phyloP scores from a whole-genome alignment of 2,797 vertebrate species.

The Columba guinea region DNA sequence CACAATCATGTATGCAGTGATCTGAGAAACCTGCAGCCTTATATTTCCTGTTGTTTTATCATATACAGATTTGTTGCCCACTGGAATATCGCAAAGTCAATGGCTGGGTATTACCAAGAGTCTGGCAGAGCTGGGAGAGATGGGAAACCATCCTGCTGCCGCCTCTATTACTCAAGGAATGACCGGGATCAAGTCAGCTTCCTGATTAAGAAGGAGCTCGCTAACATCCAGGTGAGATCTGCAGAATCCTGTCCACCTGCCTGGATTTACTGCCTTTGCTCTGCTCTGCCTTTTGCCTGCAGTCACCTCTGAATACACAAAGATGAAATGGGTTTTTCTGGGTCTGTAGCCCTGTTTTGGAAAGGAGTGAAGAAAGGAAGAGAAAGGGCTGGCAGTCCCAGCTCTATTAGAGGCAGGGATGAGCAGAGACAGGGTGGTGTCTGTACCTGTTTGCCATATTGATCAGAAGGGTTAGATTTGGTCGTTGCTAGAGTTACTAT shows the following conservation, averaged over 20 bases:
- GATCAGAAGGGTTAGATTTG: neutral
- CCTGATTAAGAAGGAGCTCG: slow-evolving; percentile 90
- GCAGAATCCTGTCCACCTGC: neutral
- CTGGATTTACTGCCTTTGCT: neutral
- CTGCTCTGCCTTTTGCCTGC: neutral
- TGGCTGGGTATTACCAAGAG: slow-evolving; percentile 98
- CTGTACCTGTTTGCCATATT: neutral
- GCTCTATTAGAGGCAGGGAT: neutral
- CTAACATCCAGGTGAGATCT: slow-evolving; percentile 82
- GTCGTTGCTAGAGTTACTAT: neutral
- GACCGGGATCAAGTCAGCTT: slow-evolving; percentile 91
- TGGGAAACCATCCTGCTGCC: slow-evolving; percentile 88
- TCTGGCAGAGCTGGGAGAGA: slow-evolving; percentile 96
- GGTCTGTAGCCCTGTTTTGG: neutral
- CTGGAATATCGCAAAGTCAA: slow-evolving; percentile 98
- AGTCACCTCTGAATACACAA: neutral
- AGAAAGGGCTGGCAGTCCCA: neutral
- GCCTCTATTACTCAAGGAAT: slow-evolving; percentile 90
- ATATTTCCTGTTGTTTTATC: neutral
- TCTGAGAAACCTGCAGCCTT: neutral
- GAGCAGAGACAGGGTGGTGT: neutral
- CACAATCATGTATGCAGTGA: neutral
- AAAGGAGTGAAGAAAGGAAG: neutral
- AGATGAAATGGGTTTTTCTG: neutral
- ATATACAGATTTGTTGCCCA: slow-evolving; percentile 92